Evolutionary conservation across 2,888 invertebrate genomes (phyloP).

Genomic region (Agelastica alni): DNA sequence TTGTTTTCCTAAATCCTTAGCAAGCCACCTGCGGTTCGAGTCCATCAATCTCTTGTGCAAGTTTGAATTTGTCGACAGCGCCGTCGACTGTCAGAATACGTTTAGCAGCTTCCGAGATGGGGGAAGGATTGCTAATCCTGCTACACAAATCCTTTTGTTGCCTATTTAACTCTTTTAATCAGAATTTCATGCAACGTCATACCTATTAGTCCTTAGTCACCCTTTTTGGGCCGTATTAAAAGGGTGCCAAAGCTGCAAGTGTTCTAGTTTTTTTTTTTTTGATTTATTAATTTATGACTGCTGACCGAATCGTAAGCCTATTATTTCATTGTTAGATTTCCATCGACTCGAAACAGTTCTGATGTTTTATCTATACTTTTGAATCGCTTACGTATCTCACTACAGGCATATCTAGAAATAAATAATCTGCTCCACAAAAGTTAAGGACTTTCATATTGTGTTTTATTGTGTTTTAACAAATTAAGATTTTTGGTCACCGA

Average conservation of each 20-base stretch:
- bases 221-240: conserved; percentile 15
- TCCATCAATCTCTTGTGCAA: conserved; percentile 49
- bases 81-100: conserved; percentile 40
- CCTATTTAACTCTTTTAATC: conserved; percentile 55
- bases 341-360: too few relatives aligned
- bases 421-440: too few relatives aligned
- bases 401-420: too few relatives aligned
- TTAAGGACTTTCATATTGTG: too few relatives aligned
- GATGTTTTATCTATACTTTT: too few relatives aligned
- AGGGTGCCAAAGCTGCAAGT: conserved; percentile 25
- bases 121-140: conserved; percentile 51
- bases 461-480: too few relatives aligned
- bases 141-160: conserved; percentile 51
- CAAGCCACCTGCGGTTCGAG: conserved; percentile 51
- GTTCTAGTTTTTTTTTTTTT: conserved; percentile 17
- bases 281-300: conserved; percentile 25
- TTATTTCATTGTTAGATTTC: conserved; percentile 14
- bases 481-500: too few relatives aligned
- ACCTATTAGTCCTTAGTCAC: conserved; percentile 49
- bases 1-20: too few relatives aligned
- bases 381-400: too few relatives aligned
- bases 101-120: conserved; percentile 47
- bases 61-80: conserved; percentile 25
- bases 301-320: conserved; percentile 23
- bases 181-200: conserved; percentile 56